Evolutionary conservation across 2,888 invertebrate species (phyloP), one percentile per base, ranked within the genome.

Genomic region (Chironomus tentans): DNA sequence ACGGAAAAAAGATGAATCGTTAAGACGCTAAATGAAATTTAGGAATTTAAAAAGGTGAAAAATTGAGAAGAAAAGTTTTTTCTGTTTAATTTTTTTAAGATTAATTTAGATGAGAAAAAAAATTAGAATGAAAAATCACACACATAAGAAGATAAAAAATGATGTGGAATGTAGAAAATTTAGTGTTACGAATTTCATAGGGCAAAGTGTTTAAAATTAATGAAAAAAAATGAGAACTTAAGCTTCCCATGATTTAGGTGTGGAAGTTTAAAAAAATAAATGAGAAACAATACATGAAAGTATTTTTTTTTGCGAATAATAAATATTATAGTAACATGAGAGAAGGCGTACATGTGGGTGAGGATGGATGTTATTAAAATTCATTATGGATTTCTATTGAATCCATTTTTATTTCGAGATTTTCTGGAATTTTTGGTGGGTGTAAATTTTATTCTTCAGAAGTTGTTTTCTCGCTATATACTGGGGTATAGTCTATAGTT

Each of bases 61-160:
- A 56, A 56, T n/a, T 15, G 56, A 56, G 56, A 56, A 56, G 13
- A 15, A 15, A 3, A 15, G 1, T 50, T 12, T 70, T 70, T 48
- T 50, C 22, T 46, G 70, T 50, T 50, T 50, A 50, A 70, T 70
- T 50, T 38, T 46, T 70, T n/a, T 70, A 70, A 70, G 70, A 70
- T 70, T 70, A 72, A 72, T 61, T 61, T 61, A 72, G 72, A 50
- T 70, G 50, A 70, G 48, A 70, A 50, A 15, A 50, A 50, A 50
- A 50, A n/a, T 13, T 50, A n/a, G 50, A 2, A n/a, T 56, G n/a
- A 56, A 18, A 65, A 65, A 65, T 65, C 24, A 21, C 21, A 24
- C 22, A 62, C 38, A 38, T 10, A 38, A 10, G 10, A 28, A 5
- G 28, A 28, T 22, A 10, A 12, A 22, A 22, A 21, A 62, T 62